A percentile compares a stretch with the other conserved stretches of the same genome.
Evolutionary conservation across 1,140 invertebrate species (phyloP).

Genomic region (Phortica variegata): DNA sequence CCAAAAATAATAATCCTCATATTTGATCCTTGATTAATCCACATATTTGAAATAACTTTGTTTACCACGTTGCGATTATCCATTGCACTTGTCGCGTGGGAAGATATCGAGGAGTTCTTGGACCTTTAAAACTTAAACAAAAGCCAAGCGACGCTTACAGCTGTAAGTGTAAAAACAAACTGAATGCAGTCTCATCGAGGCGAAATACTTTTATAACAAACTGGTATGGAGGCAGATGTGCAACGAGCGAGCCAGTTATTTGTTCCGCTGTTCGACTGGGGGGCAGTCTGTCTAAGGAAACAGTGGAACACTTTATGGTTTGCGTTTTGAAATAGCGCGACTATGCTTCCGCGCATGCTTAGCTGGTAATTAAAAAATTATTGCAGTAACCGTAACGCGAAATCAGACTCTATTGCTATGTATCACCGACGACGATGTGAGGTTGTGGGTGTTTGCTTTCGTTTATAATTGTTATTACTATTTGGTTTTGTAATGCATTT

Average conservation of each 20-base stretch:
- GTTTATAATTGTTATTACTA: conserved; percentile 23
- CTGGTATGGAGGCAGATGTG: conserved; percentile 6
- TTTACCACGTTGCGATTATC: conserved; percentile 42
- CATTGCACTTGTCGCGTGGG: conserved; percentile 24
- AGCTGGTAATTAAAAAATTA: too few relatives aligned
- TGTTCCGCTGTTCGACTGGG: conserved; percentile 1
- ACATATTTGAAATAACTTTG: not conserved
- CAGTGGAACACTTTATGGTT: too few relatives aligned
- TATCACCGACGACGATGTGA: too few relatives aligned
- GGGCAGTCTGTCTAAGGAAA: too few relatives aligned
- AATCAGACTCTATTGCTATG: too few relatives aligned
- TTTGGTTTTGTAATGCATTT: conserved; percentile 23
- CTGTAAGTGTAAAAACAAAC: conserved; percentile 22
- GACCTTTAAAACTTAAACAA: too few relatives aligned
- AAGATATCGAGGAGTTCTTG: conserved; percentile 3
- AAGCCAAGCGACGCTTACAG: conserved; percentile 25
- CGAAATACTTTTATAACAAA: conserved; percentile 43
- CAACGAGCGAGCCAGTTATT: conserved; percentile 3
- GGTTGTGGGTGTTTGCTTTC: conserved; percentile 34
- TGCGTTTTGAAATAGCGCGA: conserved; percentile 8
- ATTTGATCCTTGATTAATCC: not conserved
- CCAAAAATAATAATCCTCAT: not conserved
- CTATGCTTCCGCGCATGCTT: conserved; percentile 14
- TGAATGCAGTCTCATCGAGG: conserved; percentile 37
- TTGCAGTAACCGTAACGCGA: too few relatives aligned